Evolutionary conservation across 2,797 vertebrate genomes (phyloP).

Genomic region (Chromis chromis): DNA sequence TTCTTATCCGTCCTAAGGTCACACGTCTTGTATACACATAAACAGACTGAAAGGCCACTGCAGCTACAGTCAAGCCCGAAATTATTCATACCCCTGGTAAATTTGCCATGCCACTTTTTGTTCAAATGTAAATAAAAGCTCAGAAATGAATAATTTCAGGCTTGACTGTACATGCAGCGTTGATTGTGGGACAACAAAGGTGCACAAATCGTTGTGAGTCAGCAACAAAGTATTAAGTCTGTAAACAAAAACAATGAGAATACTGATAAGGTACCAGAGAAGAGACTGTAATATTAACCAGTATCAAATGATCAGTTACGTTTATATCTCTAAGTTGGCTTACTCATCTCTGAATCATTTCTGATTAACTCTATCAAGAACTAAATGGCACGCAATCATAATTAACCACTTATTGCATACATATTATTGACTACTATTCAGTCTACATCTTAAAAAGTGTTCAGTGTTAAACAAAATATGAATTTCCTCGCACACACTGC

Average conservation of each 20-base stretch:
- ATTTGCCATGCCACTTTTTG: too few relatives aligned
- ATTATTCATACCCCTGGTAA: too few relatives aligned
- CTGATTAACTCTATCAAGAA: slow-evolving; percentile 7
- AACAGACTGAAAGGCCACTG: neutral
- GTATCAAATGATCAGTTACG: neutral
- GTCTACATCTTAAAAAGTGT: neutral
- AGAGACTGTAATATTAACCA: neutral
- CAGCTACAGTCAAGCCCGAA: neutral
- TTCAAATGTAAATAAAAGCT: too few relatives aligned
- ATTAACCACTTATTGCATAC: neutral
- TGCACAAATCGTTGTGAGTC: neutral
- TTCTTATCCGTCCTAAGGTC: slow-evolving; percentile 3
- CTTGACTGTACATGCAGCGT: too few relatives aligned
- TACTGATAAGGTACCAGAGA: neutral
- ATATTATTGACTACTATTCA: neutral
- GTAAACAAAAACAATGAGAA: neutral
- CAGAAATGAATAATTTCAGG: too few relatives aligned
- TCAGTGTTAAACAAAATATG: neutral
- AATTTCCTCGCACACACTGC: neutral
- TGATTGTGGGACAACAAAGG: slow-evolving; percentile 9
- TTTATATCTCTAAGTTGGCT: neutral
- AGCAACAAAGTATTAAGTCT: neutral
- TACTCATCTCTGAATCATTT: neutral
- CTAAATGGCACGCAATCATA: neutral
- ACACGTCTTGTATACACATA: slow-evolving; percentile 18